Conservation (phyloP, 2,113 vertebrate genomes). For the Tyrannus savana region DNA sequence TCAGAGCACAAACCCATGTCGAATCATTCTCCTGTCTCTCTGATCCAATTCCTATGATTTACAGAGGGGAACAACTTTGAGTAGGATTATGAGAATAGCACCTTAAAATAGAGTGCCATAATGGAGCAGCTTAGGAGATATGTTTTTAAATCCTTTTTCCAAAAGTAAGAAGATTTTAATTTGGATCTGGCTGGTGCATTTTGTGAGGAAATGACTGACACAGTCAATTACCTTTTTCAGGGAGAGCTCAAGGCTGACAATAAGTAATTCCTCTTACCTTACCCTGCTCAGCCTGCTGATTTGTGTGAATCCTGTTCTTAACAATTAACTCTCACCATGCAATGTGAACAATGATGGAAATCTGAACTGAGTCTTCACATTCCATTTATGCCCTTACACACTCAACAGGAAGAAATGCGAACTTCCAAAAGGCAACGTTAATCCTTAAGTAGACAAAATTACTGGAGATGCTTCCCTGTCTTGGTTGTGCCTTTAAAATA, state of each 20-base stretch:
- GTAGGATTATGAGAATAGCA: neutral
- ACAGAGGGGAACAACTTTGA: neutral
- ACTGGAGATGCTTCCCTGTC: neutral
- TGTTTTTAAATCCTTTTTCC: neutral
- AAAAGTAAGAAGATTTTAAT: neutral
- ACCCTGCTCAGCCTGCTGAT: neutral
- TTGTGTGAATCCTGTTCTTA: neutral
- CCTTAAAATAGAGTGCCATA: neutral
- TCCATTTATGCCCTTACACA: neutral
- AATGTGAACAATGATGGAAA: neutral
- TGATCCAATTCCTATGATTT: neutral
- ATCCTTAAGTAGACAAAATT: neutral
- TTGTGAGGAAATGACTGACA: neutral
- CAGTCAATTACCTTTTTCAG: neutral
- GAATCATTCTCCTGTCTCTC: neutral
- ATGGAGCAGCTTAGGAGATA: neutral
- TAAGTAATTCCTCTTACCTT: neutral
- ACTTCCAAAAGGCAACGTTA: neutral
- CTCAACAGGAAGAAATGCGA: neutral
- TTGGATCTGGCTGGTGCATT: neutral
- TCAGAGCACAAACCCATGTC: neutral
- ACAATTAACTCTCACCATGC: neutral
- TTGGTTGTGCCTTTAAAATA: neutral
- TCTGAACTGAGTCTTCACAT: neutral
- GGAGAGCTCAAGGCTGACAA: neutral